Percentiles rank a stretch among this genome's conserved stretches.
Conservation (phyloP, 2,888 invertebrate species). For the Drosophila lacicola region DNA sequence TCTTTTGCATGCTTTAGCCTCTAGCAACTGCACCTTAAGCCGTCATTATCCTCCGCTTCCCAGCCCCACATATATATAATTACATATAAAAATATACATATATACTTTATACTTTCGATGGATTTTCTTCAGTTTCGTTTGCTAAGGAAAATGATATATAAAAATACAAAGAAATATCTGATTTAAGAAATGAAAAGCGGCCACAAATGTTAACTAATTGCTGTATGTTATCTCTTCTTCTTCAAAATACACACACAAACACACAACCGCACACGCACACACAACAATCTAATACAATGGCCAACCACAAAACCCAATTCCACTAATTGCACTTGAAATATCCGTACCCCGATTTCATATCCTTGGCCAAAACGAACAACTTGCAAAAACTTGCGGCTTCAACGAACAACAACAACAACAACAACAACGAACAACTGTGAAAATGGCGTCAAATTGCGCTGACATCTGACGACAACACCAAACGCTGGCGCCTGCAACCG, state of each 20-base stretch:
- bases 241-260: conserved; percentile 22
- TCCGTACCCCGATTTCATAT: conserved; percentile 64
- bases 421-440: conserved; percentile 48
- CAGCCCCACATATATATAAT: neutral
- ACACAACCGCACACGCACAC: conserved; percentile 17
- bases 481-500: conserved; percentile 30
- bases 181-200: conserved; percentile 22
- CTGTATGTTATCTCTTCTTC: conserved; percentile 57
- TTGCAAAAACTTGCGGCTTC: conserved; percentile 65
- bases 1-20: conserved; percentile 42
- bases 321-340: conserved; percentile 83
- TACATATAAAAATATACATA: neutral
- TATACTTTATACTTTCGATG: conserved; percentile 53
- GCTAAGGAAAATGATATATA: conserved; percentile 10
- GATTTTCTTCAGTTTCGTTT: conserved; percentile 57
- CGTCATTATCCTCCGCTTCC: neutral
- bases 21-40: conserved; percentile 60
- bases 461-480: conserved; percentile 78
- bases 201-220: conserved; percentile 68
- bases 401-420: conserved; percentile 41
- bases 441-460: conserved; percentile 83
- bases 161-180: conserved; percentile 15
- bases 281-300: conserved; percentile 48
- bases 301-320: conserved; percentile 74
- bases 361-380: conserved; percentile 55